Percentiles rank a stretch among this genome's conserved stretches.
phyloP scores from a whole-genome alignment of 2,797 vertebrate genomes.

The Anisognathus igniventris region DNA sequence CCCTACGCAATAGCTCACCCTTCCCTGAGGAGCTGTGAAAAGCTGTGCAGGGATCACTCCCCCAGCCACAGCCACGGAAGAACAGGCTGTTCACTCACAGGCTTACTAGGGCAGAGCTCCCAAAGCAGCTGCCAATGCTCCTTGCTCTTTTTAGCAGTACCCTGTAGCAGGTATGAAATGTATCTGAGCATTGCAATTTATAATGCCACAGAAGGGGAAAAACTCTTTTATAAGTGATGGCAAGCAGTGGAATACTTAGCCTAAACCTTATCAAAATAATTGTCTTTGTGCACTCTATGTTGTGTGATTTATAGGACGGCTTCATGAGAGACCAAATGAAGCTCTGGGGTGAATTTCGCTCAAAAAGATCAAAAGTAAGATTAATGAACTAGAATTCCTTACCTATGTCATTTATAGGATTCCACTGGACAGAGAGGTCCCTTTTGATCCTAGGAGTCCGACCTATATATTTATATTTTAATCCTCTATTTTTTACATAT shows the following conservation, averaged over 20 bases:
- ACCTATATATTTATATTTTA: background rate
- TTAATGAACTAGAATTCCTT: background rate
- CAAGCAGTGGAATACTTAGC: background rate
- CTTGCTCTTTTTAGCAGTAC: background rate
- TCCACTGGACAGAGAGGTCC: background rate
- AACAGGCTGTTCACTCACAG: background rate
- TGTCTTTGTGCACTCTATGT: background rate
- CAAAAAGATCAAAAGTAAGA: constrained; percentile 2
- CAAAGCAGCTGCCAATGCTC: background rate
- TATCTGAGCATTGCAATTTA: background rate
- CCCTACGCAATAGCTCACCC: background rate
- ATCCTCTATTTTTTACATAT: background rate
- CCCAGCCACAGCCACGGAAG: background rate
- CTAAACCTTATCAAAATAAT: background rate
- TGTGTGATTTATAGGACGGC: background rate
- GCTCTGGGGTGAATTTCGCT: background rate
- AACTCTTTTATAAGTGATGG: background rate
- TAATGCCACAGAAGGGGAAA: background rate
- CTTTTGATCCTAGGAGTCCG: background rate
- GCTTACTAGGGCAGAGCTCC: background rate
- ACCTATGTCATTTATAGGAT: background rate
- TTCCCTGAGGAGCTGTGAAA: background rate
- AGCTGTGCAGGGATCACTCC: background rate
- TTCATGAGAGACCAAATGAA: constrained; percentile 9
- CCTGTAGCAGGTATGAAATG: background rate